Conservation (phyloP, 1,140 invertebrate genomes). For the Venustaconcha ellipsiformis region DNA sequence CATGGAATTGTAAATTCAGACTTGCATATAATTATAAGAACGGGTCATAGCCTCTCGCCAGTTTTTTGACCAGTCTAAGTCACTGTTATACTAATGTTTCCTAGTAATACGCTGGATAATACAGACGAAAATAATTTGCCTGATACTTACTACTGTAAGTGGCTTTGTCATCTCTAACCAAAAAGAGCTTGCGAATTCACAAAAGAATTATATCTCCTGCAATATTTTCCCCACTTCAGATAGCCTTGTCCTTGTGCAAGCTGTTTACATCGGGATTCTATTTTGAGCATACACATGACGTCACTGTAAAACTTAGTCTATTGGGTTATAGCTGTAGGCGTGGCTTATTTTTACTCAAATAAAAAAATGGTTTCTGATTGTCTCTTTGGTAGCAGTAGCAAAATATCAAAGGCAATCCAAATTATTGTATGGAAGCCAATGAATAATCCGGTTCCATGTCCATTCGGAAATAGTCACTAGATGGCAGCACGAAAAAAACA, state of each 20-base stretch:
- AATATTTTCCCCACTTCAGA: background rate
- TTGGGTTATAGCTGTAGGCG: background rate
- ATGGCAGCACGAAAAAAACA: conserved; percentile 10
- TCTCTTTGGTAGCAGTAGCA: too few relatives aligned
- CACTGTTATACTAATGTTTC: too few relatives aligned
- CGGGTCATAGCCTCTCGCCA: too few relatives aligned
- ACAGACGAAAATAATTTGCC: background rate
- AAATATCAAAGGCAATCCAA: too few relatives aligned
- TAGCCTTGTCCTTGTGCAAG: conserved; percentile 11
- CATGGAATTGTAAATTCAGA: too few relatives aligned
- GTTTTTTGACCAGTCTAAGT: too few relatives aligned
- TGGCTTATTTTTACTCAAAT: conserved; percentile 15
- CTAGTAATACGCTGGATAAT: too few relatives aligned
- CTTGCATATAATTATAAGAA: too few relatives aligned
- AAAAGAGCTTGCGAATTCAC: background rate
- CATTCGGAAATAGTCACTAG: too few relatives aligned
- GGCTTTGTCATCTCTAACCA: conserved; percentile 48
- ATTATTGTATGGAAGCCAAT: background rate
- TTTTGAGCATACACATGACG: conserved; percentile 34
- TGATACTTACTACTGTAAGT: conserved; percentile 54
- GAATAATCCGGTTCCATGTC: background rate
- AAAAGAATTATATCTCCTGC: background rate
- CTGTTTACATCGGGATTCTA: conserved; percentile 56
- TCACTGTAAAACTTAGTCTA: conserved; percentile 24
- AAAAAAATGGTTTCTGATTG: conserved; percentile 3